A percentile compares a stretch with the other conserved stretches of the same genome.
phyloP scores from a whole-genome alignment of 1,140 invertebrate genomes.

The Schmidtea mediterranea region DNA sequence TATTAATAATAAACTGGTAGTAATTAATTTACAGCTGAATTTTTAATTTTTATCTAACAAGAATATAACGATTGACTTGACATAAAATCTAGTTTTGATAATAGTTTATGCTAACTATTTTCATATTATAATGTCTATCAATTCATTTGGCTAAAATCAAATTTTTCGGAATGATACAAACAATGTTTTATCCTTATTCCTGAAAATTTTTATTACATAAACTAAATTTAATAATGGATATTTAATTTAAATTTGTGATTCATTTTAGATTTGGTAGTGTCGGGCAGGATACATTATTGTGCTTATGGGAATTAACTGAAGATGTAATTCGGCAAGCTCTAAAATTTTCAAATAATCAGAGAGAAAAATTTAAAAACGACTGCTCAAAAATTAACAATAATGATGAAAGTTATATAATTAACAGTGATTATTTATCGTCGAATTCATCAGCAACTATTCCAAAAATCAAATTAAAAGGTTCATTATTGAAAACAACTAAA shows the following conservation, averaged over 20 bases:
- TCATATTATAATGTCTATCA: no score
- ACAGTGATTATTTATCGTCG: constrained; percentile 2
- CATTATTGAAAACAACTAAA: neutral
- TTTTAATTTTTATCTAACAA: no score
- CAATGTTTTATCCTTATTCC: no score
- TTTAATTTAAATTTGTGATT: no score
- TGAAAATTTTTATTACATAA: neutral
- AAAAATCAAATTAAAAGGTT: neutral
- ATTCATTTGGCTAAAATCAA: no score
- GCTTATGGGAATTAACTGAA: constrained; percentile 90
- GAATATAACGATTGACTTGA: no score
- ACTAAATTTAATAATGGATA: no score
- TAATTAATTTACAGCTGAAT: no score
- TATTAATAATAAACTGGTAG: no score
- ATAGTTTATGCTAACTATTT: no score
- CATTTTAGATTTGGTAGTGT: constrained; percentile 68
- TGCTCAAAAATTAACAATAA: constrained; percentile 4
- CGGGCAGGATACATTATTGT: constrained; percentile 85
- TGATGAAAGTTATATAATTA: constrained; percentile 3
- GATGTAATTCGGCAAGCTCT: constrained; percentile 45
- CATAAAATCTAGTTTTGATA: no score
- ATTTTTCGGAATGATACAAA: no score
- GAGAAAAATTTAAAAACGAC: neutral
- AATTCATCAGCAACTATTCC: constrained; percentile 1
- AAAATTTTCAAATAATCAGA: neutral